These are phyloP conservation scores for Mamestra configurata DNA, from an alignment of 1,140 invertebrate species.

Conservation along the genomic window DNA sequence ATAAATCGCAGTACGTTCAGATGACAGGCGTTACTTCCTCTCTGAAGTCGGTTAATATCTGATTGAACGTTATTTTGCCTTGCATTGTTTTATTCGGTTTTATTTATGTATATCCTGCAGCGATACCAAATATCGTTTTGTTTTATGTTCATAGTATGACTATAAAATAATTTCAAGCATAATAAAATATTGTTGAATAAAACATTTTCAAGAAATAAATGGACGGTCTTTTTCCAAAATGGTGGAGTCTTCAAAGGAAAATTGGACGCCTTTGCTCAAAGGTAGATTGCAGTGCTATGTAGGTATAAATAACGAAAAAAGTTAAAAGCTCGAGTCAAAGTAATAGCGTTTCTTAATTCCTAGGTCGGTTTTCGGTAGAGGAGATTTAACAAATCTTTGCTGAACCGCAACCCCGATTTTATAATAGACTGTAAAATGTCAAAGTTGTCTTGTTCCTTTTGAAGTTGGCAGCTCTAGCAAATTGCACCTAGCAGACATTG, in stretches of 20 bases:
- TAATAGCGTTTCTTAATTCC: slow-evolving; percentile 16
- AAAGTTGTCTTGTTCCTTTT: slow-evolving; percentile 21
- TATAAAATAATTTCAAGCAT: too few relatives aligned
- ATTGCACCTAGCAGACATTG: slow-evolving; percentile 27
- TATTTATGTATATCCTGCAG: not conserved
- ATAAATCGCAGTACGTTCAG: not conserved
- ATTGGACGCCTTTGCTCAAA: too few relatives aligned
- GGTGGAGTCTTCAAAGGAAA: too few relatives aligned
- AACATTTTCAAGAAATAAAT: too few relatives aligned
- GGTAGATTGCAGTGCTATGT: not conserved
- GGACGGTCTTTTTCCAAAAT: too few relatives aligned
- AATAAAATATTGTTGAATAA: too few relatives aligned
- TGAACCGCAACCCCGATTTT: slow-evolving; percentile 7
- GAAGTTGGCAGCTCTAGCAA: slow-evolving; percentile 13
- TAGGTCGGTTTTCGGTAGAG: slow-evolving; percentile 14
- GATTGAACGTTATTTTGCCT: not conserved
- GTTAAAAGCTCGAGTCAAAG: not conserved
- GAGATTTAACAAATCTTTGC: slow-evolving; percentile 20
- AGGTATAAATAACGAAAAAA: not conserved
- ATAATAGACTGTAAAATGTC: slow-evolving; percentile 35
- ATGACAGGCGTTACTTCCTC: slow-evolving; percentile 4
- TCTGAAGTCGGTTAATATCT: not conserved
- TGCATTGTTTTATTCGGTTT: slow-evolving; percentile 31
- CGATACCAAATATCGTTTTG: not conserved
- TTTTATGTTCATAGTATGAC: not conserved